Evolutionary conservation across 2,888 invertebrate genomes (phyloP).

Genomic region (Hirtodrosophila duncani): DNA sequence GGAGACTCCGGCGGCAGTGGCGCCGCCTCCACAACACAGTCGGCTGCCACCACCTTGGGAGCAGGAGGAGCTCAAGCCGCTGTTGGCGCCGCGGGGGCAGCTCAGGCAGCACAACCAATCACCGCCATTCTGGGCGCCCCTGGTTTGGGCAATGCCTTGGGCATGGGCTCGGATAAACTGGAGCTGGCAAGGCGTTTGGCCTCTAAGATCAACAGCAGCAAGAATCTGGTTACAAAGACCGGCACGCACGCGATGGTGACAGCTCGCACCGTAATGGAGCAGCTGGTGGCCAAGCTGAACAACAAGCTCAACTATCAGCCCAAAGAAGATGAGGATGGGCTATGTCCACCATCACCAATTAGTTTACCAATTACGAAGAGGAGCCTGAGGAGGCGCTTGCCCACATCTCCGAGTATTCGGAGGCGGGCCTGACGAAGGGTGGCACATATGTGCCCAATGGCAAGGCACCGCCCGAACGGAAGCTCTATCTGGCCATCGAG

Average conservation of each 20-base stretch:
- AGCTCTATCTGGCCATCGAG: slow-evolving; percentile 97
- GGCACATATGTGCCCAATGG: slow-evolving; percentile 97
- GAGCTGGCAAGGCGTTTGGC: slow-evolving; percentile 92
- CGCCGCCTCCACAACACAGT: too few species aligned
- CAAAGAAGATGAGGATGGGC: slow-evolving; percentile 86
- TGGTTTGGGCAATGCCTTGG: too few species aligned
- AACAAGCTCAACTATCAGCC: slow-evolving; percentile 98
- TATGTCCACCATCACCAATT: slow-evolving; percentile 81
- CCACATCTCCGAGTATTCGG: slow-evolving; percentile 98
- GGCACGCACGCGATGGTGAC: slow-evolving; percentile 90
- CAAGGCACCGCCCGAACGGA: slow-evolving; percentile 92
- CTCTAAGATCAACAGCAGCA: slow-evolving; percentile 91
- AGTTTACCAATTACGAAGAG: slow-evolving; percentile 96
- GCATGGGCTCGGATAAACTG: slow-evolving; percentile 85
- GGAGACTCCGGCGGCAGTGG: too few species aligned
- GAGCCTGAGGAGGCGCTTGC: slow-evolving; percentile 98
- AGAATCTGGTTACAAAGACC: slow-evolving; percentile 92
- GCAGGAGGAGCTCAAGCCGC: slow-evolving; percentile 55
- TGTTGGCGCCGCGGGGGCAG: slow-evolving; percentile 33
- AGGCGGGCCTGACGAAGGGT: slow-evolving; percentile 98
- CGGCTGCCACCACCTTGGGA: slow-evolving; percentile 11
- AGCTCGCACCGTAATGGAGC: slow-evolving; percentile 96
- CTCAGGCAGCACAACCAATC: slow-evolving; percentile 64
- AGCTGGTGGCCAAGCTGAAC: slow-evolving; percentile 96
- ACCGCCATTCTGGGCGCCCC: slow-evolving; percentile 68